Conservation (phyloP, 2,113 vertebrate species). For the Serilophus lunatus region DNA sequence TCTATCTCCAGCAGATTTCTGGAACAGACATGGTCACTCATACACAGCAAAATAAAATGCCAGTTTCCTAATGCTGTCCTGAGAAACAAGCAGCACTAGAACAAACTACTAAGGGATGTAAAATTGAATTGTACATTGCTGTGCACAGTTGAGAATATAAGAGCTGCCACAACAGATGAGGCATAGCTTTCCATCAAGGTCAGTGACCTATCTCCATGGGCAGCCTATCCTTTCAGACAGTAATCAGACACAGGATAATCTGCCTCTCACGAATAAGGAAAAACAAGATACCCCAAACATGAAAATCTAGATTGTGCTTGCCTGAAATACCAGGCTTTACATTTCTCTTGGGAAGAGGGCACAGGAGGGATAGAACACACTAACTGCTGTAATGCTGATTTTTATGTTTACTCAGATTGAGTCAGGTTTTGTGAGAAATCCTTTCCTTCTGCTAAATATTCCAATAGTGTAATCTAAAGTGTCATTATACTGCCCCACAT, state of each 20-base stretch:
- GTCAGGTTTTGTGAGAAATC: neutral
- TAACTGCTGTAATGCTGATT: neutral
- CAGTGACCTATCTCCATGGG: neutral
- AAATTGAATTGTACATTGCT: neutral
- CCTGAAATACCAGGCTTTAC: neutral
- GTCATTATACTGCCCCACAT: neutral
- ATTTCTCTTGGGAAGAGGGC: neutral
- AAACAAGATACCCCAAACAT: neutral
- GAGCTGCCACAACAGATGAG: neutral
- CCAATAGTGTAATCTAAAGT: neutral
- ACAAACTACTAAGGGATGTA: neutral
- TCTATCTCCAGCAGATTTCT: neutral
- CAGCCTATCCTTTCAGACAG: neutral
- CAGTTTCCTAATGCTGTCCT: neutral
- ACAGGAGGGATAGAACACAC: neutral
- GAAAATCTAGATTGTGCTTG: neutral
- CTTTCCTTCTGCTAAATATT: slow-evolving; percentile 5
- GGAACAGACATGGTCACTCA: neutral
- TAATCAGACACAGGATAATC: neutral
- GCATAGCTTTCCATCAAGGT: neutral
- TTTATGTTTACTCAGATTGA: slow-evolving; percentile 1
- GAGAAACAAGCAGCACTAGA: neutral
- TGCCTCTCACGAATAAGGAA: neutral
- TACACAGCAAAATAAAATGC: neutral
- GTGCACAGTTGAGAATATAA: neutral